Percentiles rank a stretch among this genome's conserved stretches.
Conservation (phyloP, 92 coral and sea anemone genomes). For the Nematostella vectensis region DNA sequence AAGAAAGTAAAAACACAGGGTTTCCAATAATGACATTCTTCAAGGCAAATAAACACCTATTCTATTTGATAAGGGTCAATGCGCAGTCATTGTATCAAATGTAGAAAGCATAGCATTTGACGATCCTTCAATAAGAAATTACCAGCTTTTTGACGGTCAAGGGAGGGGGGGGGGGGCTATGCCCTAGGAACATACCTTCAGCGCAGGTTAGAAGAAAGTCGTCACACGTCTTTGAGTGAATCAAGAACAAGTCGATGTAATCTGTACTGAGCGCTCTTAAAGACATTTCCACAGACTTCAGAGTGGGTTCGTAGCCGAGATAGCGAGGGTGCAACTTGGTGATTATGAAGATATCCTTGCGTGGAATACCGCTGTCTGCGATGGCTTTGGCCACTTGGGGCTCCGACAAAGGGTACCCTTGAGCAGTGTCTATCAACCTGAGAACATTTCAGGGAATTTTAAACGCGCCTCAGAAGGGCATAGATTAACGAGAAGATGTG, state of each 20-base stretch:
- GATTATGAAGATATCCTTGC: constrained; percentile 73
- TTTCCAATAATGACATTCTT: no score
- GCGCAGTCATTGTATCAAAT: no score
- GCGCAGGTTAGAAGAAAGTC: constrained; percentile 50
- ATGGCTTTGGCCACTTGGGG: constrained; percentile 68
- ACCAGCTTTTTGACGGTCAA: no score
- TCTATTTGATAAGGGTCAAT: no score
- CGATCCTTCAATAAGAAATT: no score
- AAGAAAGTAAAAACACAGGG: no score
- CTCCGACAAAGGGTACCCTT: constrained; percentile 76
- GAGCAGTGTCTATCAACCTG: constrained; percentile 94
- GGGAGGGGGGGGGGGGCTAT: no score
- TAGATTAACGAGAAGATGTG: no score
- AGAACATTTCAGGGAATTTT: no score
- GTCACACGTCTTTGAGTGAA: constrained; percentile 77
- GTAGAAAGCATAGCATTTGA: no score
- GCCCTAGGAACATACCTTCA: constrained; percentile 69
- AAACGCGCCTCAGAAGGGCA: not conserved
- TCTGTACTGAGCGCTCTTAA: constrained; percentile 66
- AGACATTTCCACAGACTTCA: constrained; percentile 71
- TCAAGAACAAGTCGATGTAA: constrained; percentile 89
- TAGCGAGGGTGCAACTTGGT: constrained; percentile 87
- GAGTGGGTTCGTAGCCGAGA: constrained; percentile 73
- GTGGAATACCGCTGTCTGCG: constrained; percentile 62
- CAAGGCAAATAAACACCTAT: no score